These are phyloP conservation scores for Serilophus lunatus DNA, from an alignment of 2,113 vertebrate genomes.

Conservation along the genomic window DNA sequence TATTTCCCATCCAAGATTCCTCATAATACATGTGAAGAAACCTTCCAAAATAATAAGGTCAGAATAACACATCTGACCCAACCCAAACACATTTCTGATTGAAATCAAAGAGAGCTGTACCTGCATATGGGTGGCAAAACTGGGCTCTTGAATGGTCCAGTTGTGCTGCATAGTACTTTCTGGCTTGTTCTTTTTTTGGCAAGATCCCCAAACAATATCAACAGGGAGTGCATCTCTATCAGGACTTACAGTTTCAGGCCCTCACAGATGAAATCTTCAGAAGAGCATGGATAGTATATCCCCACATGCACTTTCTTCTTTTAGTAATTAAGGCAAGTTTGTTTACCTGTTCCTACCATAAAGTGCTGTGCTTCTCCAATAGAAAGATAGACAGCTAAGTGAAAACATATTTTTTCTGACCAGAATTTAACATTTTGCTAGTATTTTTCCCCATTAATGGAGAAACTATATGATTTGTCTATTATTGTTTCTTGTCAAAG, in stretches of 20 bases:
- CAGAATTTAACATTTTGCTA: constrained; percentile 1
- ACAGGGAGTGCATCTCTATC: background rate
- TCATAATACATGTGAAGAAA: background rate
- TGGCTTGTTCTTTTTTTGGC: constrained; percentile 19
- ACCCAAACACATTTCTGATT: background rate
- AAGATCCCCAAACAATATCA: background rate
- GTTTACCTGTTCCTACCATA: constrained; percentile 15
- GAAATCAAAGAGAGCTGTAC: constrained; percentile 16
- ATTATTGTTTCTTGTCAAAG: constrained; percentile 10
- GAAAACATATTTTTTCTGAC: constrained; percentile 25
- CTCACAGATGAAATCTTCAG: background rate
- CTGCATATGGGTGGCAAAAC: constrained; percentile 19
- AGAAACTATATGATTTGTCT: constrained; percentile 21
- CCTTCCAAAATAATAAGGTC: background rate
- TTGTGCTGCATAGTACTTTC: constrained; percentile 41
- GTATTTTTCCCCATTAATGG: background rate
- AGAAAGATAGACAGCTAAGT: background rate
- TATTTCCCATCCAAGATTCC: background rate
- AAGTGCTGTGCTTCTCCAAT: constrained; percentile 21
- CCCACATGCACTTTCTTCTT: background rate
- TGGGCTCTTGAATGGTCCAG: constrained; percentile 12
- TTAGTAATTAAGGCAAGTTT: constrained; percentile 70
- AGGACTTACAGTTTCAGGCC: background rate
- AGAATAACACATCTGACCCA: background rate
- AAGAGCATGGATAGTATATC: background rate